Evolutionary conservation across 1,140 invertebrate genomes (phyloP).

Genomic region (Drosophila parabipectinata): DNA sequence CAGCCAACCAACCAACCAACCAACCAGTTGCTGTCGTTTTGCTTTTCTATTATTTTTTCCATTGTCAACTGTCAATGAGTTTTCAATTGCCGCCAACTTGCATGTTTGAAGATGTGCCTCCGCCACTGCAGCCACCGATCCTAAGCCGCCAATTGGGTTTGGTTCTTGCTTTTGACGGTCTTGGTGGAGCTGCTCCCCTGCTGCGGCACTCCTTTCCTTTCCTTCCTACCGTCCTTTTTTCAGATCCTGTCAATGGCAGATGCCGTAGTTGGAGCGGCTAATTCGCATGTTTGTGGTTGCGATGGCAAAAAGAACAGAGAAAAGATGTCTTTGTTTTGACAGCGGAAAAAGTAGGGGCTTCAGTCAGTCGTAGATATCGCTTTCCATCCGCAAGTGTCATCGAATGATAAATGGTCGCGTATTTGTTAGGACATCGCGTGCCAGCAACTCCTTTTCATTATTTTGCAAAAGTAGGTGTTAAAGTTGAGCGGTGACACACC

Average conservation of each 20-base stretch:
- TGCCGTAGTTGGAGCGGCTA: conserved; percentile 44
- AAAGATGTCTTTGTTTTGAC: conserved; percentile 55
- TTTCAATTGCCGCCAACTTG: conserved; percentile 81
- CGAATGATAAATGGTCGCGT: conserved; percentile 48
- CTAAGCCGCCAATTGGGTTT: conserved; percentile 68
- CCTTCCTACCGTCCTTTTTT: conserved; percentile 5
- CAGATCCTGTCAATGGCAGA: conserved; percentile 65
- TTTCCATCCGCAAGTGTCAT: conserved; percentile 38
- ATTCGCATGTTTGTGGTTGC: conserved; percentile 60
- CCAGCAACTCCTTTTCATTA: conserved; percentile 22
- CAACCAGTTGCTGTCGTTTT: conserved; percentile 49
- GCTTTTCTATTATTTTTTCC: conserved; percentile 56
- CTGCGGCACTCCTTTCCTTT: neutral
- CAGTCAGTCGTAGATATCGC: conserved; percentile 24
- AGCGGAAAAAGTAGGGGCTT: conserved; percentile 10
- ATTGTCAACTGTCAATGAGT: conserved; percentile 81
- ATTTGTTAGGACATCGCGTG: conserved; percentile 50
- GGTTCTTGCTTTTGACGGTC: conserved; percentile 73
- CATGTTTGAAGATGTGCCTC: conserved; percentile 68
- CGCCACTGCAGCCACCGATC: conserved; percentile 18
- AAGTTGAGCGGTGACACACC: conserved; percentile 29
- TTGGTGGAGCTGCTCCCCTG: conserved; percentile 22
- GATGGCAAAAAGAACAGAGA: conserved; percentile 35
- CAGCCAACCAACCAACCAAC: conserved; percentile 22
- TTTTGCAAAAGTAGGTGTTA: conserved; percentile 24